Conservation (phyloP, 1,140 invertebrate species). For the Drosophila virilis region DNA sequence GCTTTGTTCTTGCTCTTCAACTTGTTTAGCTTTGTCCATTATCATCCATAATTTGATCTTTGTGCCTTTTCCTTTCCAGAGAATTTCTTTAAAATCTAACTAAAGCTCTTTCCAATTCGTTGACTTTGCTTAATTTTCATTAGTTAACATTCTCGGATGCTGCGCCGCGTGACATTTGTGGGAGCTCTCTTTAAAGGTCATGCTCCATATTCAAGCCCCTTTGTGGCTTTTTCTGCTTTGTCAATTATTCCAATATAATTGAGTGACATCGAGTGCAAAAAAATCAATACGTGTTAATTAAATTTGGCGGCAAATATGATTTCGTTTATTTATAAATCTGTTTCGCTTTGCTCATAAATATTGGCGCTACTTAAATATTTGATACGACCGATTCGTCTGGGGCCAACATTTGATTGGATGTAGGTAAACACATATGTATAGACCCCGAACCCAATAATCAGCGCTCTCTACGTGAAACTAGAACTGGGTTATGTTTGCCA, state of each 20-base stretch:
- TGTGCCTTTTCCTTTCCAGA: background rate
- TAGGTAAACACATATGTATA: slow-evolving; percentile 2
- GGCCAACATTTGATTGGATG: too few relatives aligned
- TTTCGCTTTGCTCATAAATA: slow-evolving; percentile 42
- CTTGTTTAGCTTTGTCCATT: background rate
- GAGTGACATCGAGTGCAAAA: slow-evolving; percentile 49
- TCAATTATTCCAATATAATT: slow-evolving; percentile 57
- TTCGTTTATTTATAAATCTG: slow-evolving; percentile 47
- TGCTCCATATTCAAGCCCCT: slow-evolving; percentile 3
- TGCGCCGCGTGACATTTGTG: background rate
- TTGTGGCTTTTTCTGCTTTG: slow-evolving; percentile 12
- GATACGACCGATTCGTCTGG: slow-evolving; percentile 5
- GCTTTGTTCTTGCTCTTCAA: background rate
- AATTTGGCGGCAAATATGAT: slow-evolving; percentile 67
- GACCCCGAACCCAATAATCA: slow-evolving; percentile 7
- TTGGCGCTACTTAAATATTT: slow-evolving; percentile 52
- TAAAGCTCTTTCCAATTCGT: background rate
- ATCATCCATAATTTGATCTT: background rate
- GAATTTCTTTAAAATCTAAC: too few relatives aligned
- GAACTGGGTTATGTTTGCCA: slow-evolving; percentile 72
- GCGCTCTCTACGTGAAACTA: background rate
- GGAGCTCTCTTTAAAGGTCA: slow-evolving; percentile 18
- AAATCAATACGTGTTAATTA: slow-evolving; percentile 77
- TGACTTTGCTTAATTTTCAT: background rate
- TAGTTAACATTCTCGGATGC: background rate